Base-by-base conservation (phyloP, 2,113 vertebrate genomes). In the Myrmecophaga tridactyla region DNA sequence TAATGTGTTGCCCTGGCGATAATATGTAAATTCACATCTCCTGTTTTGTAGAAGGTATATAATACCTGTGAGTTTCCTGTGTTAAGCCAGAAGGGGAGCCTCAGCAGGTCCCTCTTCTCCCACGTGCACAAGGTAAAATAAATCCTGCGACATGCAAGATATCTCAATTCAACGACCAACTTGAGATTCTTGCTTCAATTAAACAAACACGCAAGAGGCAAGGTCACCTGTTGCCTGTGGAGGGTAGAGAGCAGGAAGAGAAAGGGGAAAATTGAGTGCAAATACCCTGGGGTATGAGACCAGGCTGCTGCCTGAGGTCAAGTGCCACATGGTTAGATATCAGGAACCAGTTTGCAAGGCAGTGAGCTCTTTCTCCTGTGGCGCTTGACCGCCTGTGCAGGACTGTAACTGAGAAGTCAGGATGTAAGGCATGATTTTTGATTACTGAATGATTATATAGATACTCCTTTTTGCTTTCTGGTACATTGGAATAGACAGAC, bases 1-100 rank as follows among this genome's bases (percentile, higher is more conserved):
- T 36, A 92, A 90, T 58, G 77, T 1, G 93, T 97, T 96, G 73
- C 94, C 91, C 69, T 92, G 94, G 96, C 73, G 95, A 96, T 83
- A 94, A 20, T 70, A 94, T 96, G 92, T 89, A 94, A 94, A 96
- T 92, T 85, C 76, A 65, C 73, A 73, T 46, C 89, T 89, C 36
- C 36, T 80, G 56, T 95, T 95, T 94, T 94, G 76, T 29, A 48
- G 48, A 69, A 83, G 86, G 69, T 86, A 82, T 82, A 93, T n/a
- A 97, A 95, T 85, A 56, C 91, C 86, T 88, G 89, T 77, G 93
- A 58, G 48, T 82, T 82, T 76, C 83, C 84, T 94, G 82, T 83
- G 92, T 94, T 92, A 83, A 95, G 51, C 9, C 53, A 41, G 72
- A 86, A 60, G n/a, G 25, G 77, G 77, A 77, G 39, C 58, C 15